Base-by-base conservation (phyloP, 2,888 invertebrate species). In the Hipparchia semele region DNA sequence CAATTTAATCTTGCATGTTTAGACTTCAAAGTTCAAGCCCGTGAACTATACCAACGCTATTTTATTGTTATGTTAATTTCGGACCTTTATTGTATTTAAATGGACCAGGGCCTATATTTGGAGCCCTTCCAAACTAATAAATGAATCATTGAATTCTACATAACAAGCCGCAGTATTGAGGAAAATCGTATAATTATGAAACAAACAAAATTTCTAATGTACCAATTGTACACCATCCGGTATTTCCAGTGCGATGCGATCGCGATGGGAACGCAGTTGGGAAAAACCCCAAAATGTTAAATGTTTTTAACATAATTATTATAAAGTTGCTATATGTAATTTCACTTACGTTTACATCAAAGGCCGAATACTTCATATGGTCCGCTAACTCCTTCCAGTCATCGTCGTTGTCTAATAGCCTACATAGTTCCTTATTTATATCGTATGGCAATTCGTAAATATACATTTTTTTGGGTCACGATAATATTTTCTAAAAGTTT, bases 331-430 rank as follows among this genome's bases (percentile, higher is more conserved):
- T 58, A 56, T 56, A 70, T 8, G 6, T 56, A 69, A 61, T 69
- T 69, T 51, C 51, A 88, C 92, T 90, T 86, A 95, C 95, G 78
- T 94, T 94, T 51, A 96, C 92, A 49, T 95, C 94, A 69, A 92
- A 90, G 2, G 95, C 91, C 74, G 95, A 94, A 82, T 96, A 97
- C 73, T 95, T 92, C 96, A 97, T 97, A 74, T 93, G 87, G 73
- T 95, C 95, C 51, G 96, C 98, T 75, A 98, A 89, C 81, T 96
- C 96, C 83, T 96, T 96, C 98, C 98, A 98, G 80, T 95, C 95
- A 79, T 97, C 95, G 83, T 96, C 95, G 77, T 96, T 95, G 84
- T 98, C 98, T 70, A 98, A 91, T 78, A 98, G 95, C 78, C 95
- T 94, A 83, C 97, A 98, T 59, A 98, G 84, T 80, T 96, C 95